A percentile compares a stretch with the other conserved stretches of the same genome.
phyloP scores from a whole-genome alignment of 30 jellyfish, hydroid and myxozoan genomes.

The Hydra vulgaris region DNA sequence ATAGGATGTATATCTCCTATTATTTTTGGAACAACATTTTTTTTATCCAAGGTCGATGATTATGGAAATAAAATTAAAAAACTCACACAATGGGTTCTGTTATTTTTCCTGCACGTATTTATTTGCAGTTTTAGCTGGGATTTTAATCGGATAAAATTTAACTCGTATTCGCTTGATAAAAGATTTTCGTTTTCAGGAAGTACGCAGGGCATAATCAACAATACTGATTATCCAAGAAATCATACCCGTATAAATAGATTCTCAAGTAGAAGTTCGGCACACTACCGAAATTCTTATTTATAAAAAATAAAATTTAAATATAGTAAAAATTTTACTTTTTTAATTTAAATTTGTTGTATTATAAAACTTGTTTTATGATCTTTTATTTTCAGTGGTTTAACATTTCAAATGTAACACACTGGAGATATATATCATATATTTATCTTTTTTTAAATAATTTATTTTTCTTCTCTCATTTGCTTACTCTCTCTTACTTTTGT shows the following conservation, averaged over 20 bases:
- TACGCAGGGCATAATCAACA: neutral
- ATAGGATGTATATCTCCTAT: slow-evolving; percentile 19
- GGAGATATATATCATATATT: no score
- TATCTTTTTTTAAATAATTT: no score
- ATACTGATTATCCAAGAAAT: slow-evolving; percentile 22
- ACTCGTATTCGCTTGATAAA: slow-evolving; percentile 12
- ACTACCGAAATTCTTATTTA: neutral
- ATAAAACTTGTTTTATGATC: neutral
- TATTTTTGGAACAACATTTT: neutral
- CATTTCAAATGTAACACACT: no score
- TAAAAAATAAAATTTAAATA: neutral
- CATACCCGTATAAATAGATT: slow-evolving; percentile 15
- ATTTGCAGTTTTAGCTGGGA: slow-evolving; percentile 30
- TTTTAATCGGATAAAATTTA: slow-evolving; percentile 7
- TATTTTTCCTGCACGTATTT: neutral
- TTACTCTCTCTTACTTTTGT: no score
- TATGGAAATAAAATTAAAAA: slow-evolving; percentile 12
- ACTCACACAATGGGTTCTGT: slow-evolving; percentile 21
- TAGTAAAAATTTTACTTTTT: no score
- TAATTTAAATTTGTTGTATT: no score
- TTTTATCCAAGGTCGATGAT: slow-evolving; percentile 10
- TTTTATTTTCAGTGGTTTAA: no score
- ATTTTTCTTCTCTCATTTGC: no score
- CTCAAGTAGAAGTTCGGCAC: neutral
- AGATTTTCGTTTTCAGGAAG: neutral